Evolutionary conservation across 1,140 invertebrate genomes (phyloP).

Genomic region (Dolichoris vasculosae): DNA sequence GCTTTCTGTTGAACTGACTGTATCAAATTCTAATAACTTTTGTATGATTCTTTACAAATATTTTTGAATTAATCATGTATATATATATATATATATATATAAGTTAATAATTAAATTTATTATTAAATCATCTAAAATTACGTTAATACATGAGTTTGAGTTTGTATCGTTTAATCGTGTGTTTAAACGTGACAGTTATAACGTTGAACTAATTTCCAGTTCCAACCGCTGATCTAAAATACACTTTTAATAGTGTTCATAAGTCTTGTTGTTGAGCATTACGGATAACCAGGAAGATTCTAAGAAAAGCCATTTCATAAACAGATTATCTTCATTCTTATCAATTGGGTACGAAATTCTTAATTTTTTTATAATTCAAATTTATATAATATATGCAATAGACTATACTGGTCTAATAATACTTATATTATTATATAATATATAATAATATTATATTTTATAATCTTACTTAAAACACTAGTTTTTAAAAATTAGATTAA

Average conservation of each 20-base stretch:
- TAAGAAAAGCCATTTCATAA: not conserved
- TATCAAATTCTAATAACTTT: not conserved
- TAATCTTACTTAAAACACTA: too few species aligned
- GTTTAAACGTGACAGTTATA: not conserved
- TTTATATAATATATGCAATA: not conserved
- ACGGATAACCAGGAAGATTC: not conserved
- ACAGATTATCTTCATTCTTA: not conserved
- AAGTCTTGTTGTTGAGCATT: not conserved
- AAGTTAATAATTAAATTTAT: not conserved
- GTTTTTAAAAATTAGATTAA: too few species aligned
- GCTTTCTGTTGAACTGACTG: not conserved
- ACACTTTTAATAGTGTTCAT: not conserved
- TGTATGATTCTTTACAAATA: not conserved
- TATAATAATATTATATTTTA: too few species aligned
- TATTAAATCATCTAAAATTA: not conserved
- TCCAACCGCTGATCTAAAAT: not conserved
- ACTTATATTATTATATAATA: too few species aligned
- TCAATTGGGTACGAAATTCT: not conserved
- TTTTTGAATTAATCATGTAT: not conserved
- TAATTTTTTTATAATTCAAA: not conserved
- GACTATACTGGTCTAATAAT: not conserved
- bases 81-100: not conserved
- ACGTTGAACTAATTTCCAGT: not conserved
- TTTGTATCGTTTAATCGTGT: not conserved
- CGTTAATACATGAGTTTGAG: not conserved